These are phyloP conservation scores for Entomobrya multifasciata DNA, from an alignment of 2,888 invertebrate genomes.

Conservation along the genomic window DNA sequence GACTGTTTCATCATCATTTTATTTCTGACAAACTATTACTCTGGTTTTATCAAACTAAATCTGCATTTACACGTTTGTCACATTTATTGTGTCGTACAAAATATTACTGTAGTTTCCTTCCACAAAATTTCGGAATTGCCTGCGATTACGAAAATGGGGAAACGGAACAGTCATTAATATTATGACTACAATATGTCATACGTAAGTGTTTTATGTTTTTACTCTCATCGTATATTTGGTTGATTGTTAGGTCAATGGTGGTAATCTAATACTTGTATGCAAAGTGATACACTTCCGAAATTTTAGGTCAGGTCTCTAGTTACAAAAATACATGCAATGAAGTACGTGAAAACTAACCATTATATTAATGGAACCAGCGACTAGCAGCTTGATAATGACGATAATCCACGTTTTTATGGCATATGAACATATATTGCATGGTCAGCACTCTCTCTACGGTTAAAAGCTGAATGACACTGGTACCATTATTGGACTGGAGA, in stretches of 20 bases:
- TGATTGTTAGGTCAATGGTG: neutral
- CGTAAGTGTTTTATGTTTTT: too few species aligned
- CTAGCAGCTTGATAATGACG: neutral
- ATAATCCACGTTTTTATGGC: conserved; percentile 17
- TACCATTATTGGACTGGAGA: too few species aligned
- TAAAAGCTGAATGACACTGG: conserved; percentile 2
- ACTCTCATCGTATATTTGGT: too few species aligned
- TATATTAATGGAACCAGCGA: neutral
- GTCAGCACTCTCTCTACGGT: neutral
- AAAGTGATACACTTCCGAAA: neutral
- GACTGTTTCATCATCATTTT: conserved; percentile 4
- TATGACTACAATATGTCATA: too few species aligned
- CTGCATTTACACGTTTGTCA: neutral
- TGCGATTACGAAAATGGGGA: neutral
- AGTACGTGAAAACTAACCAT: conserved; percentile 12
- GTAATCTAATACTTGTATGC: neutral
- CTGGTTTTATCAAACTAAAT: neutral
- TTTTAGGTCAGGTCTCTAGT: conserved; percentile 2
- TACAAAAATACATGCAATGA: neutral
- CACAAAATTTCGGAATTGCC: neutral
- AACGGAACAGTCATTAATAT: neutral
- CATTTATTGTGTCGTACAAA: neutral
- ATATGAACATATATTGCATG: conserved; percentile 10
- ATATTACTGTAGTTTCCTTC: neutral
- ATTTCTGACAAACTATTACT: neutral